Evolutionary conservation across 2,888 invertebrate species (phyloP).

Genomic region (Orchesellides sinensis): DNA sequence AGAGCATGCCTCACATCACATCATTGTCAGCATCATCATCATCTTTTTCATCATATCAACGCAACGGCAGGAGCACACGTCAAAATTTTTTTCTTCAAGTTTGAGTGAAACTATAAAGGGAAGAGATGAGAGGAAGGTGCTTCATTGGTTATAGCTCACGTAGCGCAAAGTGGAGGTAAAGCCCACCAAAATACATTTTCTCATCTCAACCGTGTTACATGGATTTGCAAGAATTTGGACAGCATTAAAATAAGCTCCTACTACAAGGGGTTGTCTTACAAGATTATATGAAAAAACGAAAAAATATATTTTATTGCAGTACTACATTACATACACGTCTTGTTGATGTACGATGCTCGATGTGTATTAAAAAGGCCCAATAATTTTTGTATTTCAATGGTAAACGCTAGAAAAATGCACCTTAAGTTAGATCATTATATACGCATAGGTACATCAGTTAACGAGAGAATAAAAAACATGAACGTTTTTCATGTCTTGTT

Average conservation of each 20-base stretch:
- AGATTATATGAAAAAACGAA: conserved; percentile 1
- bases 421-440: neutral
- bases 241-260: conserved; percentile 38
- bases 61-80: conserved; percentile 49
- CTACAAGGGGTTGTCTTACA: conserved; percentile 58
- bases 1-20: conserved; percentile 37
- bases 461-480: neutral
- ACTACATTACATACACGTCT: neutral
- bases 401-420: neutral
- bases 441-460: too few species aligned
- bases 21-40: conserved; percentile 25
- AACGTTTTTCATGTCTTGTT: conserved; percentile 37
- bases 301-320: conserved; percentile 26
- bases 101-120: conserved; percentile 29
- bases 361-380: neutral
- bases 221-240: conserved; percentile 44
- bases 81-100: conserved; percentile 31
- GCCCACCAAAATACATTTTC: conserved; percentile 51
- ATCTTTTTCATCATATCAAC: conserved; percentile 12
- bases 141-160: conserved; percentile 48
- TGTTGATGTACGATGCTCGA: too few species aligned
- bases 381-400: conserved; percentile 10
- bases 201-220: conserved; percentile 24
- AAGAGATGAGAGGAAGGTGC: conserved; percentile 21
- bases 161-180: conserved; percentile 44